Conservation (phyloP, 2,797 vertebrate genomes). For the Oryzias dopingdopingensis region DNA sequence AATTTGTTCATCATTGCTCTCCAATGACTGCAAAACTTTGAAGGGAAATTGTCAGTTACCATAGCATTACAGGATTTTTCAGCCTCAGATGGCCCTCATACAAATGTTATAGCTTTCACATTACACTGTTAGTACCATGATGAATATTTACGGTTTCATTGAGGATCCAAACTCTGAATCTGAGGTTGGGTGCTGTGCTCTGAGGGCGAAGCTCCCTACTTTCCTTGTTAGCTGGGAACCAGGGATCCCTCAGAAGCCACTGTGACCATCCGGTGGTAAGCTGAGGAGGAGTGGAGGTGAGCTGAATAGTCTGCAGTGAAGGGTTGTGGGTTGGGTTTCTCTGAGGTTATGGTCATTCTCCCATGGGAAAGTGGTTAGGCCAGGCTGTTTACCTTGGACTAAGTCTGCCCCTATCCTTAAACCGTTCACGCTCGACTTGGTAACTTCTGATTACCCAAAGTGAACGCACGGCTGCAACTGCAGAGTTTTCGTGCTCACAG, state of each 20-base stretch:
- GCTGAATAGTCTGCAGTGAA: slow-evolving; percentile 72
- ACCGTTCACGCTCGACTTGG: slow-evolving; percentile 45
- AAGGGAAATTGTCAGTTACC: too few species aligned
- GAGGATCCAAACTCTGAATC: slow-evolving; percentile 3
- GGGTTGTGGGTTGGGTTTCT: slow-evolving; percentile 76
- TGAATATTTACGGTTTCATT: neutral
- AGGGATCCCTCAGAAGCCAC: slow-evolving; percentile 70
- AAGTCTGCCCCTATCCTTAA: slow-evolving; percentile 63
- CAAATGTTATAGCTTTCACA: slow-evolving; percentile 2
- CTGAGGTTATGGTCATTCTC: slow-evolving; percentile 82
- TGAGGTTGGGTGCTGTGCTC: slow-evolving; percentile 5
- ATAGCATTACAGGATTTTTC: neutral
- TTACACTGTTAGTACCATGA: slow-evolving; percentile 4
- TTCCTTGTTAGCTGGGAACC: slow-evolving; percentile 42
- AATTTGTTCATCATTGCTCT: too few species aligned
- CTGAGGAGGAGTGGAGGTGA: slow-evolving; percentile 65
- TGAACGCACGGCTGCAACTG: slow-evolving; percentile 56
- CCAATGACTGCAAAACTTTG: too few species aligned
- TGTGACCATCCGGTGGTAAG: slow-evolving; percentile 73
- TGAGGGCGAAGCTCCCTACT: slow-evolving; percentile 32
- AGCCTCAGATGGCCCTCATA: slow-evolving; percentile 4
- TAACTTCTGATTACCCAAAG: slow-evolving; percentile 57
- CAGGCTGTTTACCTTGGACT: slow-evolving; percentile 78
- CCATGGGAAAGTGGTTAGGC: slow-evolving; percentile 80
- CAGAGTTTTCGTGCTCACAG: slow-evolving; percentile 13